Percentiles rank a stretch among this genome's conserved stretches.
Evolutionary conservation across 2,888 invertebrate species (phyloP).

Genomic region (Netelia fuscicornis): DNA sequence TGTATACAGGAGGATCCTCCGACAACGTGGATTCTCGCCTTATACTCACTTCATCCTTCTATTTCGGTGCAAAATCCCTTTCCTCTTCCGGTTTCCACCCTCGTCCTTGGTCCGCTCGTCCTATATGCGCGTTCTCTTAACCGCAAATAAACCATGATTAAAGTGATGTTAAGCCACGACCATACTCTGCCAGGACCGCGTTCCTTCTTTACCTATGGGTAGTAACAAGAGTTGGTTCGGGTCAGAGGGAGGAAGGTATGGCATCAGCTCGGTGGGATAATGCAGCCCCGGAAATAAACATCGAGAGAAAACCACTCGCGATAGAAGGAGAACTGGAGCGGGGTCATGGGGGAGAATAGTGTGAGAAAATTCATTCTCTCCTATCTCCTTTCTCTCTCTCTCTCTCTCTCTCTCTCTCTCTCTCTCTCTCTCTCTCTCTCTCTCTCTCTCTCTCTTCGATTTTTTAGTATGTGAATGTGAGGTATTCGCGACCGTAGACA

Average conservation of each 20-base stretch:
- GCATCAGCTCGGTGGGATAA: slow-evolving; percentile 53
- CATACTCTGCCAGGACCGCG: slow-evolving; percentile 44
- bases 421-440: slow-evolving; percentile 3
- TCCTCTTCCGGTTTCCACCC: slow-evolving; percentile 8
- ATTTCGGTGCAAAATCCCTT: slow-evolving; percentile 30
- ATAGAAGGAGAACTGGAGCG: slow-evolving; percentile 23
- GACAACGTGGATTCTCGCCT: slow-evolving; percentile 39
- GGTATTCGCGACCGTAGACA: slow-evolving; percentile 30
- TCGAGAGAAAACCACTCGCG: slow-evolving; percentile 28
- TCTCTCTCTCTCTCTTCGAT: background rate
- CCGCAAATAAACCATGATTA: slow-evolving; percentile 74
- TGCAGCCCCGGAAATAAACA: slow-evolving; percentile 59
- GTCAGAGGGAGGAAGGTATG: slow-evolving; percentile 22
- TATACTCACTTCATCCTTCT: slow-evolving; percentile 39
- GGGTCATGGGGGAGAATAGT: slow-evolving; percentile 19
- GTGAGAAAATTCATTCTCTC: slow-evolving; percentile 27
- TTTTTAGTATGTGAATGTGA: background rate
- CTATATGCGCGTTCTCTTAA: slow-evolving; percentile 53
- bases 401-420: background rate
- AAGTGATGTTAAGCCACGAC: slow-evolving; percentile 70
- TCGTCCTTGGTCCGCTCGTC: slow-evolving; percentile 3
- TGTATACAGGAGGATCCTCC: slow-evolving; percentile 30
- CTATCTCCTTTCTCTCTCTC: background rate
- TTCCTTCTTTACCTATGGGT: slow-evolving; percentile 49
- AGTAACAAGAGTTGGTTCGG: slow-evolving; percentile 56